Conservation (phyloP, 1,140 invertebrate genomes). For the Daktulosphaira vitifoliae region DNA sequence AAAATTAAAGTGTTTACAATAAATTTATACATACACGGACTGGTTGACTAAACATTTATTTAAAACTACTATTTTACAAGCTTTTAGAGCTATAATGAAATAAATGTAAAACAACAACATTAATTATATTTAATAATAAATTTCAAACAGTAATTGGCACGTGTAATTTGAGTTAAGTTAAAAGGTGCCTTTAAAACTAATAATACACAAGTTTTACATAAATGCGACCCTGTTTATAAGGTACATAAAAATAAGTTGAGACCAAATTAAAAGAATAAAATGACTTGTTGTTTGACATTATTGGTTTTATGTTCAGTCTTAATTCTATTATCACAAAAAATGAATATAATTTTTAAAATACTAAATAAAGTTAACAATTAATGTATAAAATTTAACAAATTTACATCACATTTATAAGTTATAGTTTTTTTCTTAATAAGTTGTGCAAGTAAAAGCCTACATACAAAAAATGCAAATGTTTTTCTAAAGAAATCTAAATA, state of each 20-base stretch:
- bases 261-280: slow-evolving; percentile 23
- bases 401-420: slow-evolving; percentile 2
- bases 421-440: no score
- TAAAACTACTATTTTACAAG: neutral
- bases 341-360: slow-evolving; percentile 11
- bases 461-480: no score
- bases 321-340: slow-evolving; percentile 34
- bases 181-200: slow-evolving; percentile 1
- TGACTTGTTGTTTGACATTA: neutral
- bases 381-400: slow-evolving; percentile 28
- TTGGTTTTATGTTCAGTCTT: slow-evolving; percentile 25
- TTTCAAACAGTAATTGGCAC: slow-evolving; percentile 21
- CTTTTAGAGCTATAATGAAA: slow-evolving; percentile 19
- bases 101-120: neutral
- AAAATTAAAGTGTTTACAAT: no score
- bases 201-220: slow-evolving; percentile 17
- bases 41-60: no score
- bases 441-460: no score
- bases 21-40: no score
- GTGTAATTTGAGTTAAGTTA: slow-evolving; percentile 7
- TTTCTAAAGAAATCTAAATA: no score
- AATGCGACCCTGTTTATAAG: slow-evolving; percentile 27
- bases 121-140: slow-evolving; percentile 10
- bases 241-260: slow-evolving; percentile 29
- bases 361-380: slow-evolving; percentile 30